phyloP scores from a whole-genome alignment of 92 coral and sea anemone genomes.

The Bergia puertoricense region DNA sequence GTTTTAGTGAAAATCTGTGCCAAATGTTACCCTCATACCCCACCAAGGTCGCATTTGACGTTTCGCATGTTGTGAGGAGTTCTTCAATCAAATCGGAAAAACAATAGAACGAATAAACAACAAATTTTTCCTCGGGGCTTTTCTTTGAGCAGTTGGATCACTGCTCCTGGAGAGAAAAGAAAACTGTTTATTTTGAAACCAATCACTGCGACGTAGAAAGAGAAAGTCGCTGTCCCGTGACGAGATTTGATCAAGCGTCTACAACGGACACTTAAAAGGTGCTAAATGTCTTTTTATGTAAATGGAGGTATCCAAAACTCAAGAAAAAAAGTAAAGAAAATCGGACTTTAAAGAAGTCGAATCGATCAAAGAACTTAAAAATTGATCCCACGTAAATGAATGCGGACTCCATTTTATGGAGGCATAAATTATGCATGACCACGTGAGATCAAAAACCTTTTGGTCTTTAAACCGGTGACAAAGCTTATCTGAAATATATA shows the following conservation, averaged over 20 bases:
- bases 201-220: background rate
- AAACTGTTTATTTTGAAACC: slow-evolving; percentile 37
- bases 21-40: slow-evolving; percentile 89
- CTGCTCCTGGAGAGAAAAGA: background rate
- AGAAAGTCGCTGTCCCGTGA: slow-evolving; percentile 24
- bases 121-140: background rate
- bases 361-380: background rate
- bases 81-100: slow-evolving; percentile 5
- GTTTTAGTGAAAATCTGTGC: slow-evolving; percentile 81
- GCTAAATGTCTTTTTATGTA: background rate
- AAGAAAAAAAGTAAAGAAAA: background rate
- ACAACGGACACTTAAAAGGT: background rate
- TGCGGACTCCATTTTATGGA: background rate
- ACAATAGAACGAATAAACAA: background rate
- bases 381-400: background rate
- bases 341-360: background rate
- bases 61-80: slow-evolving; percentile 68
- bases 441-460: slow-evolving; percentile 25
- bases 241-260: background rate
- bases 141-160: slow-evolving; percentile 34
- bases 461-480: slow-evolving; percentile 4
- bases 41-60: slow-evolving; percentile 77
- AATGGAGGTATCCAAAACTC: background rate
- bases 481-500: too few relatives aligned
- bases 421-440: slow-evolving; percentile 15